Evolutionary conservation across 2,888 invertebrate species (phyloP).

Genomic region (Alloplasta piceator): DNA sequence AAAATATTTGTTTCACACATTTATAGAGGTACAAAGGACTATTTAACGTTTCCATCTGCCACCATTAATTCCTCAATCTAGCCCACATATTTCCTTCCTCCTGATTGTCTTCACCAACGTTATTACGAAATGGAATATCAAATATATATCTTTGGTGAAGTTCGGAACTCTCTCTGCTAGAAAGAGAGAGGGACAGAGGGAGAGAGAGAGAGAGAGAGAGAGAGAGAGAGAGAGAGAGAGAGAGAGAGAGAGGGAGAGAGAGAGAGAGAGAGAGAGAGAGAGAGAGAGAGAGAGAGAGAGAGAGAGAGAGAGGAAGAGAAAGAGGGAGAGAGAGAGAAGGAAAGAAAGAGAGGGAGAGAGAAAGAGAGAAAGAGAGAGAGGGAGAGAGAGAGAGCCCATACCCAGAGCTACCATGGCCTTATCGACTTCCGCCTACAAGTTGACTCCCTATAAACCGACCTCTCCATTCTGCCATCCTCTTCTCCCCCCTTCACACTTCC

Average conservation of each 20-base stretch:
- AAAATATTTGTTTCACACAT: background rate
- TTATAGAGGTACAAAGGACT: slow-evolving; percentile 1
- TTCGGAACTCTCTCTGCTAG: slow-evolving; percentile 18
- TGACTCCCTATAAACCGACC: slow-evolving; percentile 47
- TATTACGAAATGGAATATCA: slow-evolving; percentile 29
- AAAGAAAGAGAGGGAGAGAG: no score
- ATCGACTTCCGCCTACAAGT: slow-evolving; percentile 60
- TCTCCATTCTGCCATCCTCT: slow-evolving; percentile 36
- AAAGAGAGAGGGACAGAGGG: slow-evolving; percentile 17
- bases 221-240: no score
- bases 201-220: slow-evolving; percentile 14
- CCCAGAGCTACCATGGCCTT: slow-evolving; percentile 33
- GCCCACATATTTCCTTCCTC: slow-evolving; percentile 19
- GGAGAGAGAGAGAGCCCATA: slow-evolving; percentile 18
- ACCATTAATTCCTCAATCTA: slow-evolving; percentile 14
- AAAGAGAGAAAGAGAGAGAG: no score
- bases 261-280: no score
- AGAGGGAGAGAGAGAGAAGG: no score
- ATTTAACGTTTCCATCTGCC: no score
- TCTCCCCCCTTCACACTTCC: background rate
- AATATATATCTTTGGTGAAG: slow-evolving; percentile 48
- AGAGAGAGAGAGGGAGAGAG: no score
- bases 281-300: no score
- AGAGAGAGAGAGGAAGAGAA: no score
- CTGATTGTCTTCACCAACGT: background rate